Evolutionary conservation across 1,140 invertebrate genomes (phyloP).

Genomic region (Pogonomyrmex barbatus): DNA sequence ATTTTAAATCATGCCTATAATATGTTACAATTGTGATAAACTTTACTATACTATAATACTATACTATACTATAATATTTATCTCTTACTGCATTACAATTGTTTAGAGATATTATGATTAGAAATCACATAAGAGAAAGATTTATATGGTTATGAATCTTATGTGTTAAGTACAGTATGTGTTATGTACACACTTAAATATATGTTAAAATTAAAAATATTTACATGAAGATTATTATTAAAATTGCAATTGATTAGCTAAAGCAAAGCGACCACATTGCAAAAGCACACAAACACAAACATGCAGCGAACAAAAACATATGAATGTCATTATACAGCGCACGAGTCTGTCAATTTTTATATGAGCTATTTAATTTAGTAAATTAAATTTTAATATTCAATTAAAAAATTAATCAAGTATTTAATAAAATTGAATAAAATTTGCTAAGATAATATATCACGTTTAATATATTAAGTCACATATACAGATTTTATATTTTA

Average conservation of each 20-base stretch:
- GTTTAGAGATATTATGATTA: conserved; percentile 16
- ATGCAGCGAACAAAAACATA: conserved; percentile 38
- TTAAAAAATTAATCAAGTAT: neutral
- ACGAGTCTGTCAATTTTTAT: conserved; percentile 24
- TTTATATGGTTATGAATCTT: neutral
- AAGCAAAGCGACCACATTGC: conserved; percentile 68
- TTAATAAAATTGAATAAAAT: neutral
- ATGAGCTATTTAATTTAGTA: neutral
- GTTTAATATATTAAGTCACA: neutral
- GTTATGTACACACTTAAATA: neutral
- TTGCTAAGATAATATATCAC: neutral
- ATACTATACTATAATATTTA: conserved; percentile 5
- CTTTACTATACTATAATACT: conserved; percentile 13
- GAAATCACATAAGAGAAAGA: neutral
- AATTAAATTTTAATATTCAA: conserved; percentile 1
- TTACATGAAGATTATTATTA: conserved; percentile 2
- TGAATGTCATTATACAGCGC: conserved; percentile 20
- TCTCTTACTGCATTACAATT: conserved; percentile 2
- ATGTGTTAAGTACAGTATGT: neutral
- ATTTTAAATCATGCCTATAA: conserved; percentile 21
- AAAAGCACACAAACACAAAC: conserved; percentile 64
- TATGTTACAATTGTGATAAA: conserved; percentile 22
- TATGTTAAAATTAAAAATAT: conserved; percentile 11
- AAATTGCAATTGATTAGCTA: conserved; percentile 35
- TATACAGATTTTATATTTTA: neutral